These are phyloP conservation scores for Cryptus armator DNA, from an alignment of 2,888 invertebrate genomes.

Conservation along the genomic window DNA sequence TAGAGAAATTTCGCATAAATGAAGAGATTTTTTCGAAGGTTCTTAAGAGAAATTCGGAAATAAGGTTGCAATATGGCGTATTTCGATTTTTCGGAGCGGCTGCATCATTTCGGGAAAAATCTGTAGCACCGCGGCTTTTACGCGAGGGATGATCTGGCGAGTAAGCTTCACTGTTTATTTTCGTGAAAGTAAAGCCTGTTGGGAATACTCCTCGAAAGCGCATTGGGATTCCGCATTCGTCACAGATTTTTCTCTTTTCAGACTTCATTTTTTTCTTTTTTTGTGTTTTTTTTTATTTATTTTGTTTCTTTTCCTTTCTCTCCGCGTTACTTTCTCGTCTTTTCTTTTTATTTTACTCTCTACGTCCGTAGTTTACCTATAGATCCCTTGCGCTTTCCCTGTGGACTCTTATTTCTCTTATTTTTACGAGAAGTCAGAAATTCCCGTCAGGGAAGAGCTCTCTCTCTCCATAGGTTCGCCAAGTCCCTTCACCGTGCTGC, in stretches of 20 bases:
- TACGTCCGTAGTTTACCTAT: slow-evolving; percentile 20
- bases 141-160: slow-evolving; percentile 19
- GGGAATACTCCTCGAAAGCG: slow-evolving; percentile 19
- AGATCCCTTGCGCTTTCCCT: slow-evolving; percentile 28
- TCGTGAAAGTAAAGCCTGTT: slow-evolving; percentile 9
- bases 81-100: background rate
- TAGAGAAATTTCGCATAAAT: background rate
- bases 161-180: slow-evolving; percentile 35
- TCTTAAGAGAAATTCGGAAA: background rate
- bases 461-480: slow-evolving; percentile 22
- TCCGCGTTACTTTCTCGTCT: slow-evolving; percentile 20
- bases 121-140: background rate
- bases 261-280: slow-evolving; percentile 10
- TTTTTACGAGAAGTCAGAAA: slow-evolving; percentile 48
- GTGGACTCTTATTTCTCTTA: slow-evolving; percentile 39
- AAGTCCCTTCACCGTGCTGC: slow-evolving; percentile 42
- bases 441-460: slow-evolving; percentile 18
- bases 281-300: slow-evolving; percentile 5
- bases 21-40: background rate
- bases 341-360: background rate
- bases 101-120: slow-evolving; percentile 27
- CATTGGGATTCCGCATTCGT: slow-evolving; percentile 45
- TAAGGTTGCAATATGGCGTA: background rate
- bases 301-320: background rate
- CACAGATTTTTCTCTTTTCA: slow-evolving; percentile 48